Base-by-base conservation (phyloP, 1,140 invertebrate genomes). In the Camponotus floridanus region DNA sequence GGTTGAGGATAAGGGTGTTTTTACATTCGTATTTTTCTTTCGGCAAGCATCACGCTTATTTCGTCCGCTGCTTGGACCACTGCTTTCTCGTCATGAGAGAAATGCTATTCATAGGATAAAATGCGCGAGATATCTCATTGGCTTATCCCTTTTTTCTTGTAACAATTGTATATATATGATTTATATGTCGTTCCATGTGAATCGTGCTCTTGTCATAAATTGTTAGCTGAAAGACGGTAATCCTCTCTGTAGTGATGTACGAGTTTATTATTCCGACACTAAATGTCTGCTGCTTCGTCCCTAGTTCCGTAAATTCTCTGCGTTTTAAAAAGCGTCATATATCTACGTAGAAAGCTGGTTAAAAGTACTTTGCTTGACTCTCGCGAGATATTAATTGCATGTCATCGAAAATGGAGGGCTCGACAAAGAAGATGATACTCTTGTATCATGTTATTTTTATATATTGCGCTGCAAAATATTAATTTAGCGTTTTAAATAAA, bases 231-330 rank as follows among this genome's bases (percentile, higher is more conserved):
- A 57, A 71, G 36, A 81, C n/a, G 36, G 11, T 61, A 81, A 81
- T 81, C 26, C 33, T 11, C 6, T 51, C 5, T 11, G 15, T 26
- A 18, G 31, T 81, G 79, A 81, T 59, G 39, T 33, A 73, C 39
- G 39, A 74, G 55, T 83, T 83, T 73, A 83, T 74, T 83, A 83
- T 83, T 73, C 68, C 8, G 55, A 36, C 64, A 51, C 39, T 48
- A 74, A 83, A 68, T 73, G 68, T 18, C n/a, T 45, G 21, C 68
- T 45, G 39, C 68, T 73, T 70, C 65, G 9, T n/a, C 39, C 9
- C 36, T 33, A 68, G 45, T 57, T 57, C 4, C 68, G 67, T 45
- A 74, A 74, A 74, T 61, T 73, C 15, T 73, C 48, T 15, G 21
- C 45, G 39, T 80, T 57, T 70, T 31, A 21, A 18, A 26, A 26